These are phyloP conservation scores for Pachydiplax longipennis DNA, from an alignment of 2,888 invertebrate genomes.

Conservation along the genomic window DNA sequence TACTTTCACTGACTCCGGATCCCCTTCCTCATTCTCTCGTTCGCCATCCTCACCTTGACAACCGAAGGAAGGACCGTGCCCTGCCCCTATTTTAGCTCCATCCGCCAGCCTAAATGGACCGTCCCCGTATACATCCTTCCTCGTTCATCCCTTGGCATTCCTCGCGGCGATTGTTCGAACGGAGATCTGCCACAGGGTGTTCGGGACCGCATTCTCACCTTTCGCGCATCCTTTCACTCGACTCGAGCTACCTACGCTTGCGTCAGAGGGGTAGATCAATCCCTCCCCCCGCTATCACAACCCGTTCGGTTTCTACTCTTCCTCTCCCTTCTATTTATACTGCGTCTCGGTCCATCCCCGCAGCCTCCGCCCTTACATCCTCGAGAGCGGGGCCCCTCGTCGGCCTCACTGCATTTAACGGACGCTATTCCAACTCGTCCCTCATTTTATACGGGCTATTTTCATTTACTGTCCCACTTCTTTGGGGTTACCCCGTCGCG, in stretches of 20 bases:
- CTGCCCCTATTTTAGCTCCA: not conserved
- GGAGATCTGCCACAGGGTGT: too few relatives aligned
- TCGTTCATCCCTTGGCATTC: not conserved
- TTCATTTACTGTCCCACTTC: not conserved
- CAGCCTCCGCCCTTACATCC: conserved; percentile 3
- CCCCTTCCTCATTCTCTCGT: not conserved
- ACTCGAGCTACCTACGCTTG: not conserved
- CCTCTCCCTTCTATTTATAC: conserved; percentile 38
- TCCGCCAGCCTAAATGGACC: not conserved
- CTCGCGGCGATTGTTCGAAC: not conserved
- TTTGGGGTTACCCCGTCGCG: not conserved
- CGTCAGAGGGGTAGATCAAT: not conserved
- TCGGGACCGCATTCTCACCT: not conserved
- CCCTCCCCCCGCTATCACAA: conserved; percentile 12
- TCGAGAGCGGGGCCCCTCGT: not conserved
- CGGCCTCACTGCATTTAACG: not conserved
- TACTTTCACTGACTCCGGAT: not conserved
- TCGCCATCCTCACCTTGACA: not conserved
- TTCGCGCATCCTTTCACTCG: not conserved
- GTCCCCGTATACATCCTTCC: not conserved
- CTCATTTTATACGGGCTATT: not conserved
- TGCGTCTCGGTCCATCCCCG: conserved; percentile 29
- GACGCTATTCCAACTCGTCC: not conserved
- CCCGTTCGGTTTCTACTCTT: conserved; percentile 27
- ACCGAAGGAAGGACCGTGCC: not conserved